phyloP scores from a whole-genome alignment of 2,113 vertebrate genomes.

The Crotophaga sulcirostris region DNA sequence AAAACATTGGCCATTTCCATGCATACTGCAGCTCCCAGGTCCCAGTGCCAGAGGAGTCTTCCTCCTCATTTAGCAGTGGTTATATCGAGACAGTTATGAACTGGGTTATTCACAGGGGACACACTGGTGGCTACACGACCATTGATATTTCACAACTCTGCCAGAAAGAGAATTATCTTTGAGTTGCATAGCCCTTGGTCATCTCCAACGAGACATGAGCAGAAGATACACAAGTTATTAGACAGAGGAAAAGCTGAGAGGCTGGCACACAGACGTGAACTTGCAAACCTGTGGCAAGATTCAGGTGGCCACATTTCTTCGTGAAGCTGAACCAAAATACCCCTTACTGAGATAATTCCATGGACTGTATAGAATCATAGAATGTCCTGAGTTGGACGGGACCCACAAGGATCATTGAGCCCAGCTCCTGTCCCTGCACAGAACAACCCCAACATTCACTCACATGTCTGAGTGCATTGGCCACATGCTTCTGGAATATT shows the following conservation, averaged over 20 bases:
- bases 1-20: neutral
- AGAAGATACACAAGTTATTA: neutral
- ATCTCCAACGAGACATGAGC: no score
- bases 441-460: no score
- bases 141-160: neutral
- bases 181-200: fast-evolving
- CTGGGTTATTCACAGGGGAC: neutral
- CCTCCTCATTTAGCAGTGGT: neutral
- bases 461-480: no score
- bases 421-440: no score
- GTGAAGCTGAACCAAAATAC: neutral
- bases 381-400: no score
- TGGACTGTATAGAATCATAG: neutral
- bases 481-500: no score
- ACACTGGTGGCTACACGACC: neutral
- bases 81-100: neutral
- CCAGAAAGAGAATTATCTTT: neutral
- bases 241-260: neutral
- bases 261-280: fast-evolving
- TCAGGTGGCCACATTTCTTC: neutral
- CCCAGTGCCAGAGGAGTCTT: neutral
- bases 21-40: fast-evolving
- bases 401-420: no score
- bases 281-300: neutral
- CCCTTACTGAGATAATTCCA: neutral